Evolutionary conservation across 2,113 vertebrate species (phyloP).

Genomic region (Sula dactylatra): DNA sequence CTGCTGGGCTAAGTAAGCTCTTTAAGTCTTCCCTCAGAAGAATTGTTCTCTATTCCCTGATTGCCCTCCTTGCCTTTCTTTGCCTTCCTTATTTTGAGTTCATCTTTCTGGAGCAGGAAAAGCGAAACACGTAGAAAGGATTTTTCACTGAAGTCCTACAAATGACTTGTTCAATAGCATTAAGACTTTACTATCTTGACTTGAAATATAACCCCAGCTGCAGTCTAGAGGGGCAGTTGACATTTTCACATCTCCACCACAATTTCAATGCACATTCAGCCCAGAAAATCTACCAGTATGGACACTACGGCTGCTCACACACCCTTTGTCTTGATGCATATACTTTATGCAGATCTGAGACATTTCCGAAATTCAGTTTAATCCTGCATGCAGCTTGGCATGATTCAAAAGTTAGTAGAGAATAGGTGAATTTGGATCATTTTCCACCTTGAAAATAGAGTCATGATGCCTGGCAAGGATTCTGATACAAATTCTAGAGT

Average conservation of each 20-base stretch:
- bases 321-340: background rate
- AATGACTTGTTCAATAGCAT: background rate
- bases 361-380: background rate
- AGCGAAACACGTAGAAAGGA: background rate
- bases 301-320: background rate
- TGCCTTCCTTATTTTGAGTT: background rate
- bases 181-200: background rate
- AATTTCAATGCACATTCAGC: background rate
- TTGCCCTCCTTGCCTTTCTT: background rate
- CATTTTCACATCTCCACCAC: background rate
- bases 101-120: background rate
- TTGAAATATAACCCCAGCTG: background rate
- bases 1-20: background rate
- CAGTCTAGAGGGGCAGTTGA: background rate
- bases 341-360: background rate
- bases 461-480: background rate
- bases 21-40: background rate
- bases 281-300: background rate
- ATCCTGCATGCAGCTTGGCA: background rate
- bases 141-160: background rate
- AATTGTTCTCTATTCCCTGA: background rate
- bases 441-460: background rate
- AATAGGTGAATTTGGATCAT: background rate
- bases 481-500: background rate
- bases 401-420: background rate